These are phyloP conservation scores for Trissolcus basalis DNA, from an alignment of 1,140 invertebrate species.

Conservation along the genomic window DNA sequence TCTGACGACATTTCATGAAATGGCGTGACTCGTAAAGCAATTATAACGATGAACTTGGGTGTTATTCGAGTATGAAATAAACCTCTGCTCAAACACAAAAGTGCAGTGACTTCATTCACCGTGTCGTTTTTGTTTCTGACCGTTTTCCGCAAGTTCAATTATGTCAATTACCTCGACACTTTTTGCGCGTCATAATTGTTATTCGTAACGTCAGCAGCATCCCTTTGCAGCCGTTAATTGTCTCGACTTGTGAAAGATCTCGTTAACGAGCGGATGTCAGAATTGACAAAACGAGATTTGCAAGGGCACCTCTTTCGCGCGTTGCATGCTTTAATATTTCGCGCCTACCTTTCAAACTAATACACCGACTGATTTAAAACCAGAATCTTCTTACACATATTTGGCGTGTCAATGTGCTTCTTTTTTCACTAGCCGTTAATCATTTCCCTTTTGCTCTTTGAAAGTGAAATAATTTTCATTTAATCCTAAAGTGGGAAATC, in stretches of 20 bases:
- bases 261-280: slow-evolving; percentile 60
- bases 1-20: slow-evolving; percentile 21
- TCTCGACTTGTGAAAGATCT: slow-evolving; percentile 53
- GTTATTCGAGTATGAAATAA: slow-evolving; percentile 41
- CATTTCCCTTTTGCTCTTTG: too few species aligned
- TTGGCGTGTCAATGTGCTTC: too few species aligned
- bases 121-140: slow-evolving; percentile 32
- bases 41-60: slow-evolving; percentile 41
- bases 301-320: slow-evolving; percentile 56
- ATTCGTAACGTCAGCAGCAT: slow-evolving; percentile 55
- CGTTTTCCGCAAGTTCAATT: slow-evolving; percentile 35
- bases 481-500: too few species aligned
- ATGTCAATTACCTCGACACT: slow-evolving; percentile 59
- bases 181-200: slow-evolving; percentile 52
- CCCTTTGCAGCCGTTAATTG: slow-evolving; percentile 58
- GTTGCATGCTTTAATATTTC: slow-evolving; percentile 49
- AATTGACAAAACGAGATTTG: slow-evolving; percentile 48
- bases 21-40: slow-evolving; percentile 26
- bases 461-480: too few species aligned
- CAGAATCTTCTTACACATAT: neutral
- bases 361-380: slow-evolving; percentile 11
- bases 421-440: too few species aligned
- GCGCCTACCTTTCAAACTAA: slow-evolving; percentile 45
- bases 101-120: slow-evolving; percentile 30
- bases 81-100: slow-evolving; percentile 18